These are phyloP conservation scores for Megathymus violae DNA, from an alignment of 1,140 invertebrate genomes.

Conservation along the genomic window DNA sequence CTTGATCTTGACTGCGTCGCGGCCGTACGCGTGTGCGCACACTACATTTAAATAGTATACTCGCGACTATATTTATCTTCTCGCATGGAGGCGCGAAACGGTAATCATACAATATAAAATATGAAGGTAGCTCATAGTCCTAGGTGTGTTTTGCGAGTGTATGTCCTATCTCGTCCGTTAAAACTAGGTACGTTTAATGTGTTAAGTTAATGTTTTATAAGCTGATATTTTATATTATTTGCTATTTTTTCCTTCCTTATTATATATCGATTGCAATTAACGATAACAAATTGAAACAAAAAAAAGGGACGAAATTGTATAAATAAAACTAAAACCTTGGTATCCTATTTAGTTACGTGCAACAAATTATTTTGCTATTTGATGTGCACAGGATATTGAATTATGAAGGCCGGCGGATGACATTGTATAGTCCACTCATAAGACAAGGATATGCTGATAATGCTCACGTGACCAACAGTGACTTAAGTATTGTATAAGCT, in stretches of 20 bases:
- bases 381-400: slow-evolving; percentile 25
- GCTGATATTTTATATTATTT: slow-evolving; percentile 26
- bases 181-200: background rate
- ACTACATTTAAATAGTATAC: slow-evolving; percentile 64
- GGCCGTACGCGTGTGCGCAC: slow-evolving; percentile 71
- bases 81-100: slow-evolving; percentile 72
- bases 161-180: background rate
- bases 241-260: background rate
- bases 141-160: slow-evolving; percentile 19
- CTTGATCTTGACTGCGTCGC: slow-evolving; percentile 82
- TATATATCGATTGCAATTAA: background rate
- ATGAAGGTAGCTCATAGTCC: slow-evolving; percentile 4
- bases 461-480: slow-evolving; percentile 8
- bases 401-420: slow-evolving; percentile 22
- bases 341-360: background rate
- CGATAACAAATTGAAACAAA: slow-evolving; percentile 1
- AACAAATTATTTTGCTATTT: slow-evolving; percentile 26
- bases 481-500: background rate
- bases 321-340: background rate
- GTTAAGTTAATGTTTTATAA: slow-evolving; percentile 5
- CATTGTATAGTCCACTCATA: slow-evolving; percentile 10
- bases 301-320: background rate
- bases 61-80: slow-evolving; percentile 76
- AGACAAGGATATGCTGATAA: slow-evolving; percentile 3
- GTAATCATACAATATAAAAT: slow-evolving; percentile 54